Conservation (phyloP, 2,888 invertebrate genomes). For the Tetragonula carbonaria region DNA sequence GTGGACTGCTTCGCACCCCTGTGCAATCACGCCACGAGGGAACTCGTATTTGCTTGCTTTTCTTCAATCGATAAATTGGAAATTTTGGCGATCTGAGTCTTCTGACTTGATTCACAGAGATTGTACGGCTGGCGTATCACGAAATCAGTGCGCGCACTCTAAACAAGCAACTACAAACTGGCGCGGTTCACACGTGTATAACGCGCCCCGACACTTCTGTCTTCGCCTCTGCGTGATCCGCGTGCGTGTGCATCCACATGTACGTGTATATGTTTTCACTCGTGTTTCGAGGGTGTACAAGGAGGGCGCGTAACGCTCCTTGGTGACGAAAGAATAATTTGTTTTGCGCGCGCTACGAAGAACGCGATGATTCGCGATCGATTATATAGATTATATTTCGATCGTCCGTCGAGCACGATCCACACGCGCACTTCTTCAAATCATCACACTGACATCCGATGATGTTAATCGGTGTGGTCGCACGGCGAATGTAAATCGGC, state of each 20-base stretch:
- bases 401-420: conserved; percentile 8
- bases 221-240: conserved; percentile 64
- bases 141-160: conserved; percentile 49
- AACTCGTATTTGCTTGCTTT: conserved; percentile 25
- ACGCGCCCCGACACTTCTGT: conserved; percentile 77
- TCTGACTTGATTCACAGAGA: conserved; percentile 23
- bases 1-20: conserved; percentile 29
- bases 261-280: conserved; percentile 55
- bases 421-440: conserved; percentile 52
- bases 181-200: conserved; percentile 76
- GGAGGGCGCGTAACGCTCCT: conserved; percentile 47
- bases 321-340: conserved; percentile 7
- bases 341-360: conserved; percentile 33
- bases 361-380: neutral
- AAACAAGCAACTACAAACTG: conserved; percentile 79
- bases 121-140: conserved; percentile 8
- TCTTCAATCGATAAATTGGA: conserved; percentile 18
- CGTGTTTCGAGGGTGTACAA: conserved; percentile 43
- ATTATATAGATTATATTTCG: neutral
- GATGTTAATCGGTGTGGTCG: neutral
- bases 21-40: conserved; percentile 39
- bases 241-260: conserved; percentile 57
- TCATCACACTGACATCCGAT: conserved; percentile 36
- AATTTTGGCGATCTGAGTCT: conserved; percentile 13
- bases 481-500: neutral